These are phyloP conservation scores for Argentina silus DNA, from an alignment of 2,797 vertebrate genomes.

Conservation along the genomic window DNA sequence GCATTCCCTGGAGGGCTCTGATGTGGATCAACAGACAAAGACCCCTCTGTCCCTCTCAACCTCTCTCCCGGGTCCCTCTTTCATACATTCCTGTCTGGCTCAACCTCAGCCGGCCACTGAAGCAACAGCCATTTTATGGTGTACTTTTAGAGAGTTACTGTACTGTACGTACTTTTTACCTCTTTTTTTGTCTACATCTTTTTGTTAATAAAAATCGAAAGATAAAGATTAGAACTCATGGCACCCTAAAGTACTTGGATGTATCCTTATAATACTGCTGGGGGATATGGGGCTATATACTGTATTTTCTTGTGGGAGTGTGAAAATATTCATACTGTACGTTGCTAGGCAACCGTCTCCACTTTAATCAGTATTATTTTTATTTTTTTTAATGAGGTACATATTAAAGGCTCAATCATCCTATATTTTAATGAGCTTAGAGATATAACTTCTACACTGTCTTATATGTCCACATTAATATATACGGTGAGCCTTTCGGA, in stretches of 20 bases:
- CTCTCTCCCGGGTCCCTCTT: conserved; percentile 12
- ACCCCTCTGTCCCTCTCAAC: conserved; percentile 40
- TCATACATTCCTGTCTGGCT: conserved; percentile 47
- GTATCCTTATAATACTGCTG: not conserved
- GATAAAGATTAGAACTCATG: not conserved
- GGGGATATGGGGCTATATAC: not conserved
- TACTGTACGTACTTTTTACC: no score
- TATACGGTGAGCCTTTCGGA: not conserved
- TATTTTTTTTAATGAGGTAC: not conserved
- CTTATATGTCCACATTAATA: not conserved
- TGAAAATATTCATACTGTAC: not conserved
- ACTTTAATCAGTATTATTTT: not conserved
- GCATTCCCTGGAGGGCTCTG: conserved; percentile 18
- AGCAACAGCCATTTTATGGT: conserved; percentile 16
- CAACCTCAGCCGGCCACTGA: conserved; percentile 9
- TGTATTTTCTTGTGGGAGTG: not conserved
- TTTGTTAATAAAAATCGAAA: no score
- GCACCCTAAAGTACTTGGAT: not conserved
- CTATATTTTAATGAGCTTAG: not conserved
- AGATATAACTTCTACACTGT: not conserved
- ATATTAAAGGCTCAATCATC: not conserved
- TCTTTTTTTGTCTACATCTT: not conserved
- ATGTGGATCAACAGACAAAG: conserved; percentile 50
- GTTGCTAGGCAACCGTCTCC: not conserved
- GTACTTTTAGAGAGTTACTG: no score